Evolutionary conservation across 2,888 invertebrate species (phyloP).

Genomic region (Prosapia bicincta): DNA sequence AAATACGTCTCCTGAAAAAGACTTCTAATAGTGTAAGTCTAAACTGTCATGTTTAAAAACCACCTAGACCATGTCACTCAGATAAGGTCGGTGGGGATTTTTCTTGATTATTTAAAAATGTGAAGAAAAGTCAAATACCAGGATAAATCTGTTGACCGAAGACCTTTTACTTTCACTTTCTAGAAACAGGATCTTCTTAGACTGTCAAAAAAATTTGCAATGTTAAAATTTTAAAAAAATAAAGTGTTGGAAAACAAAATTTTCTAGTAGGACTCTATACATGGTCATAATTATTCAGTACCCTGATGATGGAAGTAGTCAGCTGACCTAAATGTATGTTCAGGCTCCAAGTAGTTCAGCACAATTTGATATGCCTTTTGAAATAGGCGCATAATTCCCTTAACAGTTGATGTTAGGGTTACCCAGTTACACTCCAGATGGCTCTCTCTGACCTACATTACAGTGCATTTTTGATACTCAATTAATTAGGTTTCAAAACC

Average conservation of each 20-base stretch:
- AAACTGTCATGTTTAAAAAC: background rate
- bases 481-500: no score
- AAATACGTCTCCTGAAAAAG: background rate
- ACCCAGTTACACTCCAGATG: no score
- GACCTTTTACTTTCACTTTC: background rate
- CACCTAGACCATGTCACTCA: conserved; percentile 9
- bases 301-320: conserved; percentile 32
- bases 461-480: no score
- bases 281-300: background rate
- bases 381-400: no score
- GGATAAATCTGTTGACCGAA: conserved; percentile 1
- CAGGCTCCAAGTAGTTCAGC: conserved; percentile 25
- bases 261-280: no score
- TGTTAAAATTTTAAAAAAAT: background rate
- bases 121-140: conserved; percentile 8
- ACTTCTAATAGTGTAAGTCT: conserved; percentile 2
- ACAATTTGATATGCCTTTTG: no score
- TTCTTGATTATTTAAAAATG: conserved; percentile 1
- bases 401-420: no score
- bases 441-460: no score
- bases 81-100: conserved; percentile 4
- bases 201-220: conserved; percentile 11
- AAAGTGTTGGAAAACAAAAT: background rate
- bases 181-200: background rate
- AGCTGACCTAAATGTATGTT: conserved; percentile 31